Evolutionary conservation across 2,888 invertebrate genomes (phyloP).

Genomic region (Vesta saturnalis): DNA sequence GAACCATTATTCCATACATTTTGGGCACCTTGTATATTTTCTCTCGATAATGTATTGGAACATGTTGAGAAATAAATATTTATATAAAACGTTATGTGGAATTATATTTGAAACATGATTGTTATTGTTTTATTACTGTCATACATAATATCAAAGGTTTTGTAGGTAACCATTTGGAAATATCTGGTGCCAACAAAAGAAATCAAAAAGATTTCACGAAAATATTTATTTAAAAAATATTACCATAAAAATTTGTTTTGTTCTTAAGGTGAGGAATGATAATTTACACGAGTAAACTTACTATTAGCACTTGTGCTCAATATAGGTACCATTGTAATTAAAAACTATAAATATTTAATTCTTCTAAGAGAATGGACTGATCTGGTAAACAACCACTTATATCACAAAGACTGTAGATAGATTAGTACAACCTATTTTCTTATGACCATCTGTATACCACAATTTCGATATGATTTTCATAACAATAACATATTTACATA

Average conservation of each 20-base stretch:
- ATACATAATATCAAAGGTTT: no score
- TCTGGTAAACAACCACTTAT: background rate
- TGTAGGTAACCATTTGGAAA: no score
- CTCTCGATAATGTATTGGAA: no score
- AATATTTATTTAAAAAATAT: background rate
- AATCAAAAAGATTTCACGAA: background rate
- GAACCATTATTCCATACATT: no score
- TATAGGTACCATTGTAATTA: background rate
- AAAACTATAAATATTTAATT: conserved; percentile 1
- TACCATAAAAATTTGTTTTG: background rate
- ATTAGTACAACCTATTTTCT: background rate
- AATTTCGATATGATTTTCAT: background rate
- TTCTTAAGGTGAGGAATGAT: background rate
- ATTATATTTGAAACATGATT: no score
- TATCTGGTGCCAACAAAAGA: no score
- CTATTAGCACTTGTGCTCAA: background rate
- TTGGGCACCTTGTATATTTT: no score
- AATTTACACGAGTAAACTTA: background rate
- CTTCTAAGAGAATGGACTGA: background rate
- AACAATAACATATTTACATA: conserved; percentile 1
- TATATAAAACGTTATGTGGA: no score
- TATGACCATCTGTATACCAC: background rate
- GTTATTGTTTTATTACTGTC: no score
- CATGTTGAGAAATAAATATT: no score
- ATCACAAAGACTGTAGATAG: background rate